A percentile compares a stretch with the other conserved stretches of the same genome.
These are phyloP conservation scores for Apogon hyalosoma DNA, from an alignment of 2,797 vertebrate genomes.

Conservation along the genomic window DNA sequence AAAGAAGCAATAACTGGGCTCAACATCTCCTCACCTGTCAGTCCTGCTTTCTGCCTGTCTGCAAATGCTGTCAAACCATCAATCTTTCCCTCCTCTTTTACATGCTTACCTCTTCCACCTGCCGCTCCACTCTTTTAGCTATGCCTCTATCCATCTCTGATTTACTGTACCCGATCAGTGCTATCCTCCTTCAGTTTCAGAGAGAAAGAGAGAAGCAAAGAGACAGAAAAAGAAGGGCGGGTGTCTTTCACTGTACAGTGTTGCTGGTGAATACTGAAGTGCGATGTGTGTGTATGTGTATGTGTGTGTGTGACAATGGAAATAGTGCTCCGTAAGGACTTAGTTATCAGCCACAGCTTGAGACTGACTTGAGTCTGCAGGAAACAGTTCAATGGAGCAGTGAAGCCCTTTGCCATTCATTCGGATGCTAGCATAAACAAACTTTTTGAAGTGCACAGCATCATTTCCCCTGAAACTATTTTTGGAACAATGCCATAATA, in stretches of 20 bases:
- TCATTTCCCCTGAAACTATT: not conserved
- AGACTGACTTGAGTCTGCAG: slow-evolving; percentile 28
- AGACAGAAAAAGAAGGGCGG: slow-evolving; percentile 7
- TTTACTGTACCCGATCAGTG: slow-evolving; percentile 48
- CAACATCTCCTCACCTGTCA: slow-evolving; percentile 78
- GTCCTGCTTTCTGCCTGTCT: slow-evolving; percentile 74
- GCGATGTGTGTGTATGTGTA: slow-evolving; percentile 25
- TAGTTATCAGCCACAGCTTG: slow-evolving; percentile 26
- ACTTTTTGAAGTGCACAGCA: slow-evolving; percentile 1
- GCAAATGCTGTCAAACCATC: slow-evolving; percentile 76
- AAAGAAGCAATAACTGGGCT: slow-evolving; percentile 73
- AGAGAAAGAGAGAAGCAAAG: not conserved
- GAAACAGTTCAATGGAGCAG: slow-evolving; percentile 44
- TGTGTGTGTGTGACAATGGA: slow-evolving; percentile 33
- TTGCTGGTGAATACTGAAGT: not conserved
- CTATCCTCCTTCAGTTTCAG: slow-evolving; percentile 19
- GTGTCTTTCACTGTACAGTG: slow-evolving; percentile 23
- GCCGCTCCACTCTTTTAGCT: slow-evolving; percentile 28
- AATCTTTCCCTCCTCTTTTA: slow-evolving; percentile 63
- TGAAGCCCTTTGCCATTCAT: slow-evolving; percentile 35
- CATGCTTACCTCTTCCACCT: slow-evolving; percentile 37
- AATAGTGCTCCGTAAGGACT: slow-evolving; percentile 41
- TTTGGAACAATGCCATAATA: not conserved
- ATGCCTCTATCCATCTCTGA: slow-evolving; percentile 36
- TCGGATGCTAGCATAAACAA: slow-evolving; percentile 16